Evolutionary conservation across 2,888 invertebrate species (phyloP).

Genomic region (Stratiomys singularior): DNA sequence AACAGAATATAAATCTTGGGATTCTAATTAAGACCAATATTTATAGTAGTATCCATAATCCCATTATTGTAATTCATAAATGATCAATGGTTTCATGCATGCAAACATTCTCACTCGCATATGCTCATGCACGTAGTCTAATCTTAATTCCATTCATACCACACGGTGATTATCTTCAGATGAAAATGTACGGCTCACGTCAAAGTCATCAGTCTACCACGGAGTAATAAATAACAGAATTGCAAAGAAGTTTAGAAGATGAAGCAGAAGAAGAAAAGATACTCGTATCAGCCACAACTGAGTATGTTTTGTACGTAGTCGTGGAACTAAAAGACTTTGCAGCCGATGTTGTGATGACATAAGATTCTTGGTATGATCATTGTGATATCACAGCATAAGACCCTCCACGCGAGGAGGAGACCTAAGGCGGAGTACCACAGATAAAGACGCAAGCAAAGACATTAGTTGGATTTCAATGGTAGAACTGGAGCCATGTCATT

Average conservation of each 20-base stretch:
- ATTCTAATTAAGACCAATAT: constrained; percentile 15
- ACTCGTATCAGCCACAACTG: too few species aligned
- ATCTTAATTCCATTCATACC: constrained; percentile 19
- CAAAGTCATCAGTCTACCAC: not conserved
- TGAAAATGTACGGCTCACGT: constrained; percentile 16
- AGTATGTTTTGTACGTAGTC: too few species aligned
- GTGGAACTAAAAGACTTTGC: not conserved
- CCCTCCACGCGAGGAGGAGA: not conserved
- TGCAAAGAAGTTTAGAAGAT: not conserved
- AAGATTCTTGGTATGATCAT: not conserved
- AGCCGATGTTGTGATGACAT: constrained; percentile 1
- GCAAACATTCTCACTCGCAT: too few species aligned
- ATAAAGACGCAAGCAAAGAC: not conserved
- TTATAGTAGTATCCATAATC: not conserved
- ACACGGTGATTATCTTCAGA: not conserved
- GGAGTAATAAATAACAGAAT: not conserved
- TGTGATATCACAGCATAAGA: not conserved
- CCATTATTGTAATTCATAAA: too few species aligned
- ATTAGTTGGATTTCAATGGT: not conserved
- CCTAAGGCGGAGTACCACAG: not conserved
- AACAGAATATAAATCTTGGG: constrained; percentile 13
- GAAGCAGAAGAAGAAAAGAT: not conserved
- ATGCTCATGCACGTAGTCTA: not conserved
- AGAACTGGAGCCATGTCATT: constrained; percentile 1
- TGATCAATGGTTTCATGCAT: too few species aligned